Evolutionary conservation across 1,140 invertebrate species (phyloP), one percentile per base, ranked within the genome.

Genomic region (Megalopta genalis): DNA sequence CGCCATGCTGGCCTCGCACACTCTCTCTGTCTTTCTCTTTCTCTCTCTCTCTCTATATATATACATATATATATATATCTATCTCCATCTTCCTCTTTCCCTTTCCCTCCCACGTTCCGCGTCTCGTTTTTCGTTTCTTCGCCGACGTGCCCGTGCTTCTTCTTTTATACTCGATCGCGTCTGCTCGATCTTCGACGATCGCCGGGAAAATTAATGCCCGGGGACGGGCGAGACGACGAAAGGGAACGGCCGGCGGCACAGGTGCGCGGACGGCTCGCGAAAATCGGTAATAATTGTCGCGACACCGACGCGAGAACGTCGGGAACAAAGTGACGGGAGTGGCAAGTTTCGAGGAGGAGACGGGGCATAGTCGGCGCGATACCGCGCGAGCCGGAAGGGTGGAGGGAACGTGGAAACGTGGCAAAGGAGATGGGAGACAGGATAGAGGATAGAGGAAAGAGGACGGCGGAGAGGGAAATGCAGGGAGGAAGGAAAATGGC

Each of bases 1-100:
- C 83, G 85, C 84, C 85, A 86, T 86, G 74, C 77, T 81, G 83
- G 81, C 49, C 49, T 62, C 69, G 49, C 57, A 39, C 65, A 72
- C 57, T 54, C 32, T 32, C 67, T 42, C 71, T 52, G 46, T 62
- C 66, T 46, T 18, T 63, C 65, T 75, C 8, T 49, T 42, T 71
- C 69, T 57, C 59, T 16, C 54, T 39, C 70, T 23, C 25, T 46
- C 70, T 32, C 25, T 57, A n/a, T n/a, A n/a, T n/a, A n/a, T n/a
- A n/a, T n/a, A n/a, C 32, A 32, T 32, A 32, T 32, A 32, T 32
- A 32, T 32, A 32, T 32, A 32, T 2, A 32, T 32, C 1, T 32
- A 32, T 32, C 32, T 32, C 32, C 32, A 18, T 42, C 64, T 67
- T 63, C n/a, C 52, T 14, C 42, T 52, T 21, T 49, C 65, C 25